phyloP scores from a whole-genome alignment of 2,888 invertebrate genomes.

The Epirrhoe tristata region DNA sequence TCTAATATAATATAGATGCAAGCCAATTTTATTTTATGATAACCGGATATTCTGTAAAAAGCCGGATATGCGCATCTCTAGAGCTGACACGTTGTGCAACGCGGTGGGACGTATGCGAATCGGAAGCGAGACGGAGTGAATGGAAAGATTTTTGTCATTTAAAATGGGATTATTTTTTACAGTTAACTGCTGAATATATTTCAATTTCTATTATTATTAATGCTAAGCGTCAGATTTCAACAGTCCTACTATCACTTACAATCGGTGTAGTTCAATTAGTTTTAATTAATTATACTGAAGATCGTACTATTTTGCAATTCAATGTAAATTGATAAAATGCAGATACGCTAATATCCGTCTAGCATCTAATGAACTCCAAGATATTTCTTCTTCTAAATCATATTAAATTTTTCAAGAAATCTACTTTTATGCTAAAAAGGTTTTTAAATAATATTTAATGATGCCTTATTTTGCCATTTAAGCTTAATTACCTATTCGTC shows the following conservation, averaged over 20 bases:
- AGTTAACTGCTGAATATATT: neutral
- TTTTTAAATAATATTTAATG: no score
- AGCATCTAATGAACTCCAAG: constrained; percentile 12
- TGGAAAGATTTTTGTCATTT: constrained; percentile 22
- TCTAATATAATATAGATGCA: no score
- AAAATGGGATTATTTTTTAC: constrained; percentile 8
- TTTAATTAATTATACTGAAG: constrained; percentile 24
- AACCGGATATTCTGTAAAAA: constrained; percentile 19
- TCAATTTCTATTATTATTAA: neutral
- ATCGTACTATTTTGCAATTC: constrained; percentile 39
- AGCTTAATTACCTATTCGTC: no score
- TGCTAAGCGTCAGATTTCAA: neutral
- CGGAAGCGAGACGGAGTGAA: constrained; percentile 27
- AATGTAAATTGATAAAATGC: constrained; percentile 33
- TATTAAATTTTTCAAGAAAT: neutral
- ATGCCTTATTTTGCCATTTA: no score
- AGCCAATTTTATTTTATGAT: neutral
- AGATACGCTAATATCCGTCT: constrained; percentile 16
- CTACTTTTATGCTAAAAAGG: no score
- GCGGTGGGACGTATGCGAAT: constrained; percentile 34
- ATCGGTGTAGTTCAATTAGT: constrained; percentile 17
- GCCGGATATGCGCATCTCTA: constrained; percentile 21
- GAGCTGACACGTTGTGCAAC: constrained; percentile 34
- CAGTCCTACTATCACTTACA: neutral
- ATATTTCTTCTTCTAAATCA: no score